Percentiles rank a stretch among this genome's conserved stretches.
phyloP scores from a whole-genome alignment of 92 coral and sea anemone genomes.

The Umimayanthus chanpuru region DNA sequence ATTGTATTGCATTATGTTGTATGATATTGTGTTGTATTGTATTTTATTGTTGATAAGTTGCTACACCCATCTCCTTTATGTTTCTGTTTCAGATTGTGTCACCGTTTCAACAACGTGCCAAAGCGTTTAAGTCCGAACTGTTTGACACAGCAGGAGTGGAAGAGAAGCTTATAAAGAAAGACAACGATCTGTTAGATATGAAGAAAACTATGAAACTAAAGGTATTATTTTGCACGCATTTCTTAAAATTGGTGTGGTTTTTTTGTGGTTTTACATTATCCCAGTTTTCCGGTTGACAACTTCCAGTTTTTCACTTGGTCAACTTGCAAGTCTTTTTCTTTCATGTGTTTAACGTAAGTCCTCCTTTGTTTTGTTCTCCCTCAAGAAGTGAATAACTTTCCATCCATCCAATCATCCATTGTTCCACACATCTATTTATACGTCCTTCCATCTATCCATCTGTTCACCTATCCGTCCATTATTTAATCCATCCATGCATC shows the following conservation, averaged over 20 bases:
- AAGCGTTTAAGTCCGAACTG: conserved; percentile 90
- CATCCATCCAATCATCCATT: too few species aligned
- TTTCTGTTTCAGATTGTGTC: conserved; percentile 63
- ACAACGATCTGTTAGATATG: conserved; percentile 79
- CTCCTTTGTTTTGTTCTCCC: too few species aligned
- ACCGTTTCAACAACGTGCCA: conserved; percentile 90
- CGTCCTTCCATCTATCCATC: too few species aligned
- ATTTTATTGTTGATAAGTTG: neutral
- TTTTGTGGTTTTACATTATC: neutral
- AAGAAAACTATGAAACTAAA: conserved; percentile 86
- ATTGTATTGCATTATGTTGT: too few species aligned
- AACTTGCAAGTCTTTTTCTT: too few species aligned
- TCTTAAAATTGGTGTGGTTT: too few species aligned
- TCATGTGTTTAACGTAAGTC: too few species aligned
- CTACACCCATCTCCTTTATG: neutral
- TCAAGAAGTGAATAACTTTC: too few species aligned
- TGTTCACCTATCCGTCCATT: too few species aligned
- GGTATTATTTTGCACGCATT: conserved; percentile 46
- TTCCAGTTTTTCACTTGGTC: neutral
- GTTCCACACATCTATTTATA: too few species aligned
- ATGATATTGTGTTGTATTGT: neutral
- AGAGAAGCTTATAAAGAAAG: conserved; percentile 90
- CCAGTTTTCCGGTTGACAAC: neutral
- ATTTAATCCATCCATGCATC: too few species aligned
- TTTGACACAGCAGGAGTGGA: conserved; percentile 96